A percentile compares a stretch with the other conserved stretches of the same genome.
phyloP scores from a whole-genome alignment of 1,140 invertebrate genomes.

The Eueides isabella region DNA sequence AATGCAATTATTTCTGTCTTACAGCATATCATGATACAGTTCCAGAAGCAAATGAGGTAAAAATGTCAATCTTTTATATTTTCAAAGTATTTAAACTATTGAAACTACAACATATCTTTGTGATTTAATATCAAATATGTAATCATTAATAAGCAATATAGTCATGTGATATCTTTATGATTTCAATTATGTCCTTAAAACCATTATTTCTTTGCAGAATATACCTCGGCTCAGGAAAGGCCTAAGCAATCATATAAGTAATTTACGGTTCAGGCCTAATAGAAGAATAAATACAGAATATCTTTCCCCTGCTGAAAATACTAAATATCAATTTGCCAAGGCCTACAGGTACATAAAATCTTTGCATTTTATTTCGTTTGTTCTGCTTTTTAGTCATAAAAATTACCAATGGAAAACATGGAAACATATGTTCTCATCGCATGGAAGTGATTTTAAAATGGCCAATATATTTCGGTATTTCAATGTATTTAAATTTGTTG shows the following conservation, averaged over 20 bases:
- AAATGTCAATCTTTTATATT: background rate
- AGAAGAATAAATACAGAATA: constrained; percentile 43
- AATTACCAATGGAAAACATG: too few relatives aligned
- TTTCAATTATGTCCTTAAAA: background rate
- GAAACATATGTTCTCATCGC: too few relatives aligned
- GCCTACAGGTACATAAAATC: constrained; percentile 59
- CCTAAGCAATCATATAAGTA: constrained; percentile 59
- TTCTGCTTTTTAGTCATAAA: too few relatives aligned
- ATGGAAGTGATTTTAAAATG: too few relatives aligned
- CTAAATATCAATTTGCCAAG: constrained; percentile 73
- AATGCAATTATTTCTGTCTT: constrained; percentile 10
- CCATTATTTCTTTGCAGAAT: constrained; percentile 37
- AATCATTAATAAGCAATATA: too few relatives aligned
- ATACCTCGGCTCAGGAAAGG: constrained; percentile 54
- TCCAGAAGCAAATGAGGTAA: constrained; percentile 30
- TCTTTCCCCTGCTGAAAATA: constrained; percentile 60
- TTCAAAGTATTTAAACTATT: background rate
- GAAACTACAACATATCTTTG: too few relatives aligned
- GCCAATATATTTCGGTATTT: too few relatives aligned
- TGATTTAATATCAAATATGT: too few relatives aligned
- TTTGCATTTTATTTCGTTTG: background rate
- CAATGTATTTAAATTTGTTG: too few relatives aligned
- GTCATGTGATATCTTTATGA: constrained; percentile 6
- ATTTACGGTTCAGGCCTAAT: constrained; percentile 52
- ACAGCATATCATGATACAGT: constrained; percentile 31